Evolutionary conservation across 1,140 invertebrate species (phyloP), one percentile per base, ranked within the genome.

Genomic region (Liolophura sinensis): DNA sequence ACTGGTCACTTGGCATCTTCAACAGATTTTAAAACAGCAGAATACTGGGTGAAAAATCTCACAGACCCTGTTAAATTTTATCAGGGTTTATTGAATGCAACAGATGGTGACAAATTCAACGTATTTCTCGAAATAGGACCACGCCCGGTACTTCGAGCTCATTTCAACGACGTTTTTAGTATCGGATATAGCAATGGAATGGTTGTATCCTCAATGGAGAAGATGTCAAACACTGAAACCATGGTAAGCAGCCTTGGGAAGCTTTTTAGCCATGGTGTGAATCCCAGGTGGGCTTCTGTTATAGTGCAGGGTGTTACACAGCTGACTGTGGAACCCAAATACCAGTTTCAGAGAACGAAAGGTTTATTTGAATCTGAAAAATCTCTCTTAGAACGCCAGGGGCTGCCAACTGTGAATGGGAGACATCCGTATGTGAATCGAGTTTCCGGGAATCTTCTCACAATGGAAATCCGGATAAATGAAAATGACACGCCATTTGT

Each of bases 71-170:
- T 75, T 46, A 49, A 61, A 0, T 72, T 75, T 65, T 52, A 49
- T 18, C 40, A 73, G n/a, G 71, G 68, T 12, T 50, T 77, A n/a
- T n/a, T 51, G 24, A 67, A 69, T 27, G 64, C 71, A 1, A 47
- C 55, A 11, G n/a, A 40, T 1, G 20, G 22, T 24, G 56, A 58
- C 18, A 65, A 64, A 18, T 55, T 70, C 46, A 72, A 75, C 24
- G 64, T 75, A 31, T 72, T 72, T 59, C 49, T 78, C 25, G 76
- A 78, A 62, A 73, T 78, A 25, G 76, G 76, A 6, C 76, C 76
- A 12, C 71, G 63, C 49, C 71, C 76, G 16, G 72, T 76, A 1
- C 46, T 76, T 16, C 55, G 55, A 16, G 69, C 72, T 5, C 70
- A 75, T 50, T 25, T 72, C 0, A 55, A n/a, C 16, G 69, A 75